phyloP scores from a whole-genome alignment of 2,797 vertebrate genomes.

The Mycteria americana region DNA sequence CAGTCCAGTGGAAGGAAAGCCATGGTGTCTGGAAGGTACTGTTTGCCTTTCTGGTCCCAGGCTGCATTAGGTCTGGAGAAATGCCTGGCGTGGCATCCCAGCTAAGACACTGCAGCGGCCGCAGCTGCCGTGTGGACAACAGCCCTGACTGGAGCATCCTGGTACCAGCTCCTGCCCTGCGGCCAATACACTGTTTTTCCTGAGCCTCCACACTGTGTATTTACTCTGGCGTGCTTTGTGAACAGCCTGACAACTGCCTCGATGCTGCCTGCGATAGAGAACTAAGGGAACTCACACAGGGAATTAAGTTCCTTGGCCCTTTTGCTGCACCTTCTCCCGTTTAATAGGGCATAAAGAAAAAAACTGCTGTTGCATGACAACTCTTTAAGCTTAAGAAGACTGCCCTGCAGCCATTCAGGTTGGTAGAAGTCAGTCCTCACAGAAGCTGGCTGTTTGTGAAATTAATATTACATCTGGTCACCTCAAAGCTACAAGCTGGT shows the following conservation, averaged over 20 bases:
- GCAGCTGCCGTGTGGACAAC: rapidly evolving
- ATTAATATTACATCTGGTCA: not conserved
- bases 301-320: not conserved
- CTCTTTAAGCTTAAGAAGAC: not conserved
- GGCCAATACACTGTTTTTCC: not conserved
- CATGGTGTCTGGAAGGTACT: not conserved
- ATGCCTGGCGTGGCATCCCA: rapidly evolving
- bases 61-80: not conserved
- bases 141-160: not conserved
- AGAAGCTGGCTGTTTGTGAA: not conserved
- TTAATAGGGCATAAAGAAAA: not conserved
- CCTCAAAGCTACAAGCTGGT: not conserved
- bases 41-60: not conserved
- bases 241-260: not conserved
- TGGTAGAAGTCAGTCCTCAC: not conserved
- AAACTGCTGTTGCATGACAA: not conserved
- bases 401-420: not conserved
- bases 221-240: not conserved
- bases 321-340: not conserved
- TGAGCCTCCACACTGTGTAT: not conserved
- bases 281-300: not conserved
- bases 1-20: not conserved
- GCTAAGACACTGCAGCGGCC: not conserved
- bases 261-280: not conserved
- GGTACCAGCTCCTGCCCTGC: not conserved